Percentiles rank a stretch among this genome's conserved stretches.
Conservation (phyloP, 2,797 vertebrate species). For the Limnodromus scolopaceus region DNA sequence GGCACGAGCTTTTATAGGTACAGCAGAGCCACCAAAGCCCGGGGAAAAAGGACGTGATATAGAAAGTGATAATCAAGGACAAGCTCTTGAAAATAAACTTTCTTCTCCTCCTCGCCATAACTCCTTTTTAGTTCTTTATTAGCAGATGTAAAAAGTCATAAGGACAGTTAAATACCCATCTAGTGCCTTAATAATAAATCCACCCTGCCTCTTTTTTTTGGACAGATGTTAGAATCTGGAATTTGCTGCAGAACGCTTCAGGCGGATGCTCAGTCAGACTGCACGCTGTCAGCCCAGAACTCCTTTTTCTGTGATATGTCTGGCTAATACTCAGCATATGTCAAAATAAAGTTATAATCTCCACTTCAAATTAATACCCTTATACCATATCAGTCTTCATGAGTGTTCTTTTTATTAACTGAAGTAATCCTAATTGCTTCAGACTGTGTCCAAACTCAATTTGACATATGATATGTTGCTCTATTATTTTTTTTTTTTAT, state of each 20-base stretch:
- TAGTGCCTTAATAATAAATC: not conserved
- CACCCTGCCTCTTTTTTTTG: not conserved
- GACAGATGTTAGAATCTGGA: conserved; percentile 40
- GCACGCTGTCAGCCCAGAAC: not conserved
- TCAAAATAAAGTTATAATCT: conserved; percentile 65
- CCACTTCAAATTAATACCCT: conserved; percentile 60
- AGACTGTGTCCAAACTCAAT: conserved; percentile 45
- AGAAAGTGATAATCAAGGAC: not conserved
- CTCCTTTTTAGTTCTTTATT: not conserved
- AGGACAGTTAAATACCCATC: not conserved
- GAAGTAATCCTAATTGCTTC: conserved; percentile 57
- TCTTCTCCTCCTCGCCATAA: not conserved
- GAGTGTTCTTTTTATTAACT: conserved; percentile 45
- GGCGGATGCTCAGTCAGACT: conserved; percentile 11
- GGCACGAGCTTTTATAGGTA: not conserved
- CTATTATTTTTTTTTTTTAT: not conserved
- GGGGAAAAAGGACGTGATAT: not conserved
- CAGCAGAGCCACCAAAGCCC: not conserved
- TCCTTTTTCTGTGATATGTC: conserved; percentile 5
- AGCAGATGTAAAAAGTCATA: not conserved
- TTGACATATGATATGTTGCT: not conserved
- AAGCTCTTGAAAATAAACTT: not conserved
- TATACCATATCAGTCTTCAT: conserved; percentile 30
- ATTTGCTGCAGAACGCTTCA: conserved; percentile 29
- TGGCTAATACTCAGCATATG: conserved; percentile 40